These are phyloP conservation scores for Halesus radiatus DNA, from an alignment of 1,140 invertebrate genomes.

Conservation along the genomic window DNA sequence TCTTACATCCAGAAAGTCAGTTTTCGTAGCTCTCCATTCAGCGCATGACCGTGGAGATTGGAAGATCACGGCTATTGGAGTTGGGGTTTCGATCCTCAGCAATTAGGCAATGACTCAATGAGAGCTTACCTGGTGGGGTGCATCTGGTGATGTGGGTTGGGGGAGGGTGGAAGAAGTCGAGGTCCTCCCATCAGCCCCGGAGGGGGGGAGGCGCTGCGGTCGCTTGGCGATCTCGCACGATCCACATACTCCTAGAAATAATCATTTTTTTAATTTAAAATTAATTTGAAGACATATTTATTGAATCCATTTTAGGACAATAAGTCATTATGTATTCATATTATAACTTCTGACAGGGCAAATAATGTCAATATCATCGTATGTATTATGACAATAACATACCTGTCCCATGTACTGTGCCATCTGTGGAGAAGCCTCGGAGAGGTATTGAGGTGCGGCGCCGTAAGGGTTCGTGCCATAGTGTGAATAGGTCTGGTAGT, in stretches of 20 bases:
- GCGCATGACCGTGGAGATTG: too few relatives aligned
- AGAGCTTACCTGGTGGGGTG: slow-evolving; percentile 47
- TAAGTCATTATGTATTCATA: too few relatives aligned
- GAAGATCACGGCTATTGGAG: too few relatives aligned
- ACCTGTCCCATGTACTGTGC: slow-evolving; percentile 68
- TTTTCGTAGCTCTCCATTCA: too few relatives aligned
- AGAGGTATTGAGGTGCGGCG: slow-evolving; percentile 65
- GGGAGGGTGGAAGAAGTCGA: slow-evolving; percentile 51
- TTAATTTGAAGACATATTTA: too few relatives aligned
- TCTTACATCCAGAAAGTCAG: too few relatives aligned
- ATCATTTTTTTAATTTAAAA: too few relatives aligned
- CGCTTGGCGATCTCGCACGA: slow-evolving; percentile 52
- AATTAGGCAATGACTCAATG: too few relatives aligned
- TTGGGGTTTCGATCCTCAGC: too few relatives aligned
- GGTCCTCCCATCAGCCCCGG: slow-evolving; percentile 50
- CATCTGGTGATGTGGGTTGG: slow-evolving; percentile 54
- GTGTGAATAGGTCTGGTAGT: slow-evolving; percentile 69
- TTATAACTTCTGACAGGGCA: too few relatives aligned
- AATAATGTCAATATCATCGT: too few relatives aligned
- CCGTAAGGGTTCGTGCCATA: slow-evolving; percentile 66
- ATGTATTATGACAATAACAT: not conserved
- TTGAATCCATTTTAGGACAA: too few relatives aligned
- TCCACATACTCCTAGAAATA: slow-evolving; percentile 55
- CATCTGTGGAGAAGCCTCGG: slow-evolving; percentile 64
- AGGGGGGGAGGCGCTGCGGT: slow-evolving; percentile 54